Evolutionary conservation across 2,888 invertebrate species (phyloP).

Genomic region (Sepioteuthis lessoniana): DNA sequence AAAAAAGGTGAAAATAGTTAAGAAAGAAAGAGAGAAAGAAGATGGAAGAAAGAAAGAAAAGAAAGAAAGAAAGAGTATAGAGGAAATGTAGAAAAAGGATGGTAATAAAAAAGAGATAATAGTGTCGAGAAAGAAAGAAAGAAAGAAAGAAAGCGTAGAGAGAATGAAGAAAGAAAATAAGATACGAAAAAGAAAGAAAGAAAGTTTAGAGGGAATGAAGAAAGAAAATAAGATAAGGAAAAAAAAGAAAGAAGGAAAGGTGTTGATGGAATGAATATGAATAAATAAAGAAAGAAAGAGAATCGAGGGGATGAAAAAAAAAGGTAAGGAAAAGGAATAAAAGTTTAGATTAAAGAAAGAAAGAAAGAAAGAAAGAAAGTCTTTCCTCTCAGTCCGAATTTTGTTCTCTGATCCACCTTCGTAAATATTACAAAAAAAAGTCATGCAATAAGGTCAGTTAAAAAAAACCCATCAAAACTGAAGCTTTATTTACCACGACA

Average conservation of each 20-base stretch:
- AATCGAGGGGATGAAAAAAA: too few relatives aligned
- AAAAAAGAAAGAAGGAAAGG: neutral
- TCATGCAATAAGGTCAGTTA: too few relatives aligned
- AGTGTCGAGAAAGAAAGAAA: neutral
- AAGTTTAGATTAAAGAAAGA: neutral
- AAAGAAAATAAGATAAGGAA: neutral
- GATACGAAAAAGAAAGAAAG: too few relatives aligned
- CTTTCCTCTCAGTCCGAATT: too few relatives aligned
- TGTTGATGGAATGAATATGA: neutral
- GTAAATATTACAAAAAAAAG: too few relatives aligned
- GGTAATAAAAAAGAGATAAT: too few relatives aligned
- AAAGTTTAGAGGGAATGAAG: neutral
- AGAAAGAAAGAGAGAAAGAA: too few relatives aligned
- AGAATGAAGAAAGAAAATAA: neutral
- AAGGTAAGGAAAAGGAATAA: neutral
- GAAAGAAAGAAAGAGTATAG: neutral
- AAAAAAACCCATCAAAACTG: too few relatives aligned
- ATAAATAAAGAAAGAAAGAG: neutral
- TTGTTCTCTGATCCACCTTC: too few relatives aligned
- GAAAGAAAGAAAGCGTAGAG: neutral
- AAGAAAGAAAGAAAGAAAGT: neutral
- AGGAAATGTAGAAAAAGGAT: too few relatives aligned
- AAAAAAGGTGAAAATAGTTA: neutral
- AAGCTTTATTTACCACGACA: too few relatives aligned
- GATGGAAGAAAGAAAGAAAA: neutral